Percentiles rank a stretch among this genome's conserved stretches.
Evolutionary conservation across 2,113 vertebrate species (phyloP).

Genomic region (Nesoenas mayeri): DNA sequence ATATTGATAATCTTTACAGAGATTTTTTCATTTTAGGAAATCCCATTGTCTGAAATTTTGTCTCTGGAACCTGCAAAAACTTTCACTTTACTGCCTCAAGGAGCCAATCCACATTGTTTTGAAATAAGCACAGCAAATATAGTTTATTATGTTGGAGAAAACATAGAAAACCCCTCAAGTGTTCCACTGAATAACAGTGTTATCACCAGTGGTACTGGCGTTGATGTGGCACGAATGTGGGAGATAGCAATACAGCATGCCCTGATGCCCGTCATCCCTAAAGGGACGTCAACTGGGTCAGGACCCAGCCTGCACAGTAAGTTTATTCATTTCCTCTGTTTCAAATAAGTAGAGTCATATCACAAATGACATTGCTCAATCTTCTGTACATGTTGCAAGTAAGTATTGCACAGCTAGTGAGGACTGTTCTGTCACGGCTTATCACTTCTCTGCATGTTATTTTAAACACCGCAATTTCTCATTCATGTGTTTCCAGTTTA

Average conservation of each 20-base stretch:
- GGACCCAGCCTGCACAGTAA: conserved; percentile 86
- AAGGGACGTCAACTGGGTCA: conserved; percentile 79
- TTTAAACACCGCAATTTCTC: not conserved
- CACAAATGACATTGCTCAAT: not conserved
- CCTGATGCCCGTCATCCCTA: conserved; percentile 93
- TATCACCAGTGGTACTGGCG: conserved; percentile 84
- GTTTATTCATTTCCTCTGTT: conserved; percentile 42
- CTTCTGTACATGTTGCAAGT: not conserved
- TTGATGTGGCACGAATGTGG: conserved; percentile 93
- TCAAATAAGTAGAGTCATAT: not conserved
- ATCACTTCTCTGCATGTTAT: not conserved
- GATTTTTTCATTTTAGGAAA: conserved; percentile 81
- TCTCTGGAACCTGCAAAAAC: conserved; percentile 90
- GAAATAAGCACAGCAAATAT: conserved; percentile 91
- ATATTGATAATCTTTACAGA: not conserved
- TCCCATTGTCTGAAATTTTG: conserved; percentile 94
- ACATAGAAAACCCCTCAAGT: conserved; percentile 72
- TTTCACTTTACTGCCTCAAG: conserved; percentile 82
- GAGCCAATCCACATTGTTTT: conserved; percentile 91
- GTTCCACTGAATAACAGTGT: conserved; percentile 71
- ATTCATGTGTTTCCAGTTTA: not conserved
- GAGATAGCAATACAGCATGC: conserved; percentile 95
- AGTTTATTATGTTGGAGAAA: conserved; percentile 93
- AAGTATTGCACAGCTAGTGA: not conserved
- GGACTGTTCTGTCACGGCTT: not conserved